Evolutionary conservation across 2,888 invertebrate genomes (phyloP), one percentile per base, ranked within the genome.

Genomic region (Penaeus monodon): DNA sequence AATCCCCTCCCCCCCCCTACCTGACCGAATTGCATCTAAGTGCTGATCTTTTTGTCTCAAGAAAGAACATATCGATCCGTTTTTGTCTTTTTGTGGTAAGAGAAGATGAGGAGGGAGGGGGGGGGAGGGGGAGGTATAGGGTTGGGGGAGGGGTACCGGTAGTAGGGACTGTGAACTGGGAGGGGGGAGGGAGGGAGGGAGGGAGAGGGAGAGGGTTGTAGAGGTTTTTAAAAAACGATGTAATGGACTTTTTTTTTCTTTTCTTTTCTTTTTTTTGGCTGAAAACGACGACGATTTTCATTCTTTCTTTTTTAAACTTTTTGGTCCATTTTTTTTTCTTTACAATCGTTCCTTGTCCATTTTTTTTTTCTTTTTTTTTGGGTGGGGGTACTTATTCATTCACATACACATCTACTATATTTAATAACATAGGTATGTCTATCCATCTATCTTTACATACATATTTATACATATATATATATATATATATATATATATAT

Each of bases 1-100:
- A 12, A 20, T 17, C 80, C 57, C 78, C 78, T 79, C 78, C 78
- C 64, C n/a, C 79, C 64, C 79, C 79, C 57, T 76, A 38, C 4
- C 33, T 38, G 33, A 38, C 33, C 33, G 33, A 38, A 38, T 38
- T 3, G 33, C 33, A 38, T 38, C 33, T 38, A 38, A 38, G 33
- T 38, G 33, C 33, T 38, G 33, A 38, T 38, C 4, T 38, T 38
- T 38, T 38, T 6, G 33, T 38, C 33, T 38, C 33, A 4, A 38
- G 4, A 38, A 38, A 38, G 33, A 38, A 38, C 4, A 38, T 38
- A 38, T 38, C 33, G 33, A 38, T 38, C 33, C 33, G 33, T 38
- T 38, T 33, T 38, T 38, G 33, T 38, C 33, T 38, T 38, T 38
- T 38, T 38, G 33, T 38, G 33, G 33, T 4, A 38, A 38, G 33